These are phyloP conservation scores for Austrolebias charrua DNA, from an alignment of 2,797 vertebrate genomes.

Conservation along the genomic window DNA sequence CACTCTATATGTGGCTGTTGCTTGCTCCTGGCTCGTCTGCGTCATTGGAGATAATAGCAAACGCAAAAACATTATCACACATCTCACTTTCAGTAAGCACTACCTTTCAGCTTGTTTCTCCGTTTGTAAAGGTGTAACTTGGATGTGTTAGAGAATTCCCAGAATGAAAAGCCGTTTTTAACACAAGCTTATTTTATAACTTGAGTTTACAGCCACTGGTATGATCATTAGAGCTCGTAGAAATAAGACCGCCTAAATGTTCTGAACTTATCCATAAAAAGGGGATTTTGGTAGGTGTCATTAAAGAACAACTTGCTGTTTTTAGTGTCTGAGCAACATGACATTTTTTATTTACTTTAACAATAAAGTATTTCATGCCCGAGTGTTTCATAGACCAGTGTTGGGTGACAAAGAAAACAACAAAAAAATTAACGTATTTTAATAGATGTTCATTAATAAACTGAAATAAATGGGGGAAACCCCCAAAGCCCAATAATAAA, in stretches of 20 bases:
- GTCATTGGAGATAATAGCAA: conserved; percentile 27
- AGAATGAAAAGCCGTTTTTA: conserved; percentile 69
- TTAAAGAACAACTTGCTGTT: conserved; percentile 19
- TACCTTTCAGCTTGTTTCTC: conserved; percentile 13
- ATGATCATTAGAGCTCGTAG: conserved; percentile 62
- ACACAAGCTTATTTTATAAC: conserved; percentile 50
- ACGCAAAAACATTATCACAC: conserved; percentile 17
- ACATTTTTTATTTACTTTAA: too few relatives aligned
- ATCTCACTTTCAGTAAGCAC: conserved; percentile 21
- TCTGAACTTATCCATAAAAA: conserved; percentile 27
- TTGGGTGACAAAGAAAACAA: too few relatives aligned
- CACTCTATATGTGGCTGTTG: conserved; percentile 11
- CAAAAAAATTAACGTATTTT: too few relatives aligned
- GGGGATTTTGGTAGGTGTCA: conserved; percentile 39
- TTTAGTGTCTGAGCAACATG: background rate
- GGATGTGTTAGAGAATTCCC: conserved; percentile 64
- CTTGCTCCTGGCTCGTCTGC: conserved; percentile 12
- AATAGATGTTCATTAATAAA: too few relatives aligned
- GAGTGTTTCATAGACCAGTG: too few relatives aligned
- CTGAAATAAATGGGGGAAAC: too few relatives aligned
- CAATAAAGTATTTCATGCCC: too few relatives aligned
- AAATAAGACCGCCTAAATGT: conserved; percentile 63
- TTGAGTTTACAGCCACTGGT: conserved; percentile 60
- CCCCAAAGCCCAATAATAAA: background rate
- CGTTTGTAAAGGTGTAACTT: conserved; percentile 37